These are phyloP conservation scores for Oryctes rhinoceros DNA, from an alignment of 1,140 invertebrate species.

Conservation along the genomic window DNA sequence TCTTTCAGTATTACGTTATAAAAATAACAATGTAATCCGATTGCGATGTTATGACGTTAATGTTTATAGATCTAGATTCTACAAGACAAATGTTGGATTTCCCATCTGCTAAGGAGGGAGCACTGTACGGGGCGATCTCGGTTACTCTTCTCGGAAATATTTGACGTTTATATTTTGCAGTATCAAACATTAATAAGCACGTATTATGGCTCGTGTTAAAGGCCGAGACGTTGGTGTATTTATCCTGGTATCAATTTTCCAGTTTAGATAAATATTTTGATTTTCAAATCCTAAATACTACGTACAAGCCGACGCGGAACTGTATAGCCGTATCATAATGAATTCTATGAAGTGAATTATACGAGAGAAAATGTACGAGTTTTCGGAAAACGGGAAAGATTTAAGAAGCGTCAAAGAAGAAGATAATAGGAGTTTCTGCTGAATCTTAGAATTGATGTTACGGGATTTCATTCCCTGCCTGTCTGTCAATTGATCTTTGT, in stretches of 20 bases:
- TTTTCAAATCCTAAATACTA: neutral
- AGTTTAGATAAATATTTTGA: constrained; percentile 6
- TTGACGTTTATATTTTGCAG: constrained; percentile 8
- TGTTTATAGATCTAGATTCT: neutral
- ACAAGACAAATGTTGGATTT: neutral
- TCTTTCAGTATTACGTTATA: neutral
- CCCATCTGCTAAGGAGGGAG: too few relatives aligned
- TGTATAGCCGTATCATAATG: neutral
- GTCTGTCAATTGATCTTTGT: neutral
- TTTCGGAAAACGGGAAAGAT: neutral
- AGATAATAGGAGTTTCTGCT: neutral
- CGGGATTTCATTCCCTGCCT: neutral
- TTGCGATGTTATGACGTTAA: neutral
- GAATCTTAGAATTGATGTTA: neutral
- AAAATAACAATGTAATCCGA: constrained; percentile 2
- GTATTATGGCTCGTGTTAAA: neutral
- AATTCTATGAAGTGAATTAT: neutral
- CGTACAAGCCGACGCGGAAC: neutral
- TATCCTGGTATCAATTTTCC: constrained; percentile 3
- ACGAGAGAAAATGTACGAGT: neutral
- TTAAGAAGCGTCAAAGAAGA: neutral
- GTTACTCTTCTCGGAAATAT: neutral
- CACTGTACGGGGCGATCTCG: neutral
- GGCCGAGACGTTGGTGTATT: neutral
- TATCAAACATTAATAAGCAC: neutral